Percentiles rank a stretch among this genome's conserved stretches.
These are phyloP conservation scores for Anthopleura xanthogrammica DNA, from an alignment of 92 coral and sea anemone genomes.

Conservation along the genomic window DNA sequence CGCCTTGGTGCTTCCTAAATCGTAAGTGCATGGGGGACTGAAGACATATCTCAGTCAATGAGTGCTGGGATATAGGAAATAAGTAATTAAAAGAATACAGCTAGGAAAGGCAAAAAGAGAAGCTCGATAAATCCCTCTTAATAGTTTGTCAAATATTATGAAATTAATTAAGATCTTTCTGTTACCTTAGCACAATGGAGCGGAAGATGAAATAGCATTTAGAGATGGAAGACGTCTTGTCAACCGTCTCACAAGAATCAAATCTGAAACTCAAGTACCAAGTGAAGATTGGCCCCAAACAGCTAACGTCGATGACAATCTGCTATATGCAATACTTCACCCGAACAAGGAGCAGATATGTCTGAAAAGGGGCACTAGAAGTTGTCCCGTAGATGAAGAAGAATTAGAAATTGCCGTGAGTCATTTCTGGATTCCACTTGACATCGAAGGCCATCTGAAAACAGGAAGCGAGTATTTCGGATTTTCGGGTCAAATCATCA, in stretches of 20 bases:
- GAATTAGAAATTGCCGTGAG: constrained; percentile 1
- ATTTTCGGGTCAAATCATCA: constrained; percentile 1
- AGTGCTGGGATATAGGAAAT: too few relatives aligned
- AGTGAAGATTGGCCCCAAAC: background rate
- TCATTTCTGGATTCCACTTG: background rate
- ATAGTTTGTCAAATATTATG: background rate
- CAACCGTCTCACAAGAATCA: constrained; percentile 46
- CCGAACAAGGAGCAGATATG: background rate
- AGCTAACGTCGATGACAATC: background rate
- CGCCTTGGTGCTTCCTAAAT: too few relatives aligned
- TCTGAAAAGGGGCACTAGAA: background rate
- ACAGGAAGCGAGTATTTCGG: background rate
- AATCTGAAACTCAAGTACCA: background rate
- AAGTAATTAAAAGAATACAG: too few relatives aligned
- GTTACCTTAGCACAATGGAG: background rate
- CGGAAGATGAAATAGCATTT: constrained; percentile 54
- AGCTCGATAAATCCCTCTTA: too few relatives aligned
- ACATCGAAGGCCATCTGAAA: background rate
- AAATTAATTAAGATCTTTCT: background rate
- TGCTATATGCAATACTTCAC: background rate
- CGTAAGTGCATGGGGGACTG: too few relatives aligned
- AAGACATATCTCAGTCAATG: too few relatives aligned
- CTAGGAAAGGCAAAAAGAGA: too few relatives aligned
- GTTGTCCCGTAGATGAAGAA: background rate
- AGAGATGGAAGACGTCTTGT: constrained; percentile 54